Evolutionary conservation across 2,797 vertebrate species (phyloP).

Genomic region (Falco biarmicus): DNA sequence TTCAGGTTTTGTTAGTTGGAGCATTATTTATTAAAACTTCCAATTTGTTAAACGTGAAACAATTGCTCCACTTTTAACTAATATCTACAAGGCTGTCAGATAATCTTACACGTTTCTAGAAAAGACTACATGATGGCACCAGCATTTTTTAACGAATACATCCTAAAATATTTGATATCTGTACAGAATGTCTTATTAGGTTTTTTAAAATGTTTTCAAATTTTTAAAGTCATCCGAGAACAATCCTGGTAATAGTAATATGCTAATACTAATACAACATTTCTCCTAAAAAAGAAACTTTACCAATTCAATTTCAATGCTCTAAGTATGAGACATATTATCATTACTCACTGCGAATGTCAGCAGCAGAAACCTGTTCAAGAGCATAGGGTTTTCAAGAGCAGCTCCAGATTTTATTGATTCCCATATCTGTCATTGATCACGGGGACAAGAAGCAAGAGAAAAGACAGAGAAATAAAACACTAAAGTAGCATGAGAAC

Average conservation of each 20-base stretch:
- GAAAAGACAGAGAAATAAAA: not conserved
- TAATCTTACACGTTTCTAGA: not conserved
- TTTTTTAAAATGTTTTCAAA: not conserved
- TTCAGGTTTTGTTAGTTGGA: not conserved
- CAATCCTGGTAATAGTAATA: not conserved
- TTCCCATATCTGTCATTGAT: conserved; percentile 88
- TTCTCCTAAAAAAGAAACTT: not conserved
- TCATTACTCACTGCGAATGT: conserved; percentile 91
- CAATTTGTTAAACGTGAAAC: not conserved
- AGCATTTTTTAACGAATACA: not conserved
- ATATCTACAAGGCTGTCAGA: accelerated
- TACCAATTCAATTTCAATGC: not conserved
- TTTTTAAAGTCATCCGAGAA: not conserved
- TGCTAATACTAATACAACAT: not conserved
- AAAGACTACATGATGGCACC: not conserved
- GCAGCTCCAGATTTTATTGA: conserved; percentile 88
- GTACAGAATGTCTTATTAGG: not conserved
- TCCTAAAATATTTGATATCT: not conserved
- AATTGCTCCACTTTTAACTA: not conserved
- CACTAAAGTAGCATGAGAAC: not conserved
- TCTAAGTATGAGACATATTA: not conserved
- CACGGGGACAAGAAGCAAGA: not conserved
- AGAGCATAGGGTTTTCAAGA: conserved; percentile 85
- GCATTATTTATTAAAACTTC: not conserved
- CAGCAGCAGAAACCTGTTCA: conserved; percentile 92